Evolutionary conservation across 2,888 invertebrate species (phyloP), one percentile per base, ranked within the genome.

Genomic region (Ptychoptera contaminata): DNA sequence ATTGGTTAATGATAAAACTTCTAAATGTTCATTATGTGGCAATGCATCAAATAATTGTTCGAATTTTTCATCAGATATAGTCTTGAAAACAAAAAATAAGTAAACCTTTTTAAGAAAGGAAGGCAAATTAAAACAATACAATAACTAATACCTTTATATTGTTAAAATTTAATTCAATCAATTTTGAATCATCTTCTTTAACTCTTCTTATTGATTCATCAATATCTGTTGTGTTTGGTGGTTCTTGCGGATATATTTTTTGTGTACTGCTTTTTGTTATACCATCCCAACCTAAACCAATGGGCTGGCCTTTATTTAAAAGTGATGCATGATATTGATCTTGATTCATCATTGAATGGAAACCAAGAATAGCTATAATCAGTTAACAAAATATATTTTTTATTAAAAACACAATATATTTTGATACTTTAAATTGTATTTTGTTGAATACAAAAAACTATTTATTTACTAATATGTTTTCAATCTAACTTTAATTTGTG

Each of bases 321-420:
- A 92, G 72, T 36, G 97, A 96, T 48, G 94, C 93, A 71, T 97
- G 94, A 69, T 94, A 98, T 70, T 98, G 98, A 63, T 96, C 94
- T 72, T 99, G 98, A 67, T 96, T 98, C 83, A 99, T 88, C 91
- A 99, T 96, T 50, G 96, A 96, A 71, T 98, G 97, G 77, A 99
- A 94, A 59, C 97, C 98, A 61, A 96, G 77, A 67, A 96, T 93
- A 65, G 94, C 96, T 90, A 69, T 2, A 70, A 69, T 49, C 42
- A 50, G 44, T n/a, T n/a, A n/a, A n/a, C n/a, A n/a, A n/a, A n/a
- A n/a, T n/a, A n/a, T n/a, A n/a, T n/a, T n/a, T n/a, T n/a, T n/a
- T n/a, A n/a, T n/a, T n/a, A n/a, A n/a, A n/a, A n/a, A n/a, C n/a
- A n/a, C n/a, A n/a, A n/a, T n/a, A n/a, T n/a, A n/a, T n/a, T n/a